These are phyloP conservation scores for Mythimna vitellina DNA, from an alignment of 2,888 invertebrate genomes.

Conservation along the genomic window DNA sequence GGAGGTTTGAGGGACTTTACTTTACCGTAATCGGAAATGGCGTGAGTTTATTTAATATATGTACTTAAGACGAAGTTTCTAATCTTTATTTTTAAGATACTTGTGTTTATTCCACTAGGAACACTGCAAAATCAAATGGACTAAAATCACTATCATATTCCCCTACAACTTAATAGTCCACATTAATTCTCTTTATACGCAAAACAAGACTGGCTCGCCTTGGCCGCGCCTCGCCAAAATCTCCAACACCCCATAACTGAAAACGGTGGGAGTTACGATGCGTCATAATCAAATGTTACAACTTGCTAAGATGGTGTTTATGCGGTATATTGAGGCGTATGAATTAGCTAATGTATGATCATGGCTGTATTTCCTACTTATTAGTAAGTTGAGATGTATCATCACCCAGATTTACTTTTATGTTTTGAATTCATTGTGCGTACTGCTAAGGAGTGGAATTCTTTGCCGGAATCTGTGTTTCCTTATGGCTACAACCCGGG, in stretches of 20 bases:
- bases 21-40: too few relatives aligned
- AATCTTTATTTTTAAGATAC: neutral
- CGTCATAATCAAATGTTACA: constrained; percentile 18
- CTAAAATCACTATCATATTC: neutral
- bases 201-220: constrained; percentile 36
- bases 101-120: neutral
- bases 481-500: too few relatives aligned
- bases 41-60: too few relatives aligned
- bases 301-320: constrained; percentile 7
- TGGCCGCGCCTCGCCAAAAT: constrained; percentile 54
- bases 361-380: too few relatives aligned
- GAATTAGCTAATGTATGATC: neutral
- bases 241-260: constrained; percentile 46
- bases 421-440: too few relatives aligned
- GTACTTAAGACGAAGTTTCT: too few relatives aligned
- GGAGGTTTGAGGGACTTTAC: too few relatives aligned
- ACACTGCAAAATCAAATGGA: neutral
- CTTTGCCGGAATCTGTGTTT: too few relatives aligned
- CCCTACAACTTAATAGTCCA: neutral
- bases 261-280: constrained; percentile 31
- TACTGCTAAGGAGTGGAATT: too few relatives aligned
- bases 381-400: too few relatives aligned
- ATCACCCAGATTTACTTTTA: too few relatives aligned
- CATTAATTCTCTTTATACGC: constrained; percentile 21
- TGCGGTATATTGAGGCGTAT: neutral